These are phyloP conservation scores for Tridacna gigas DNA, from an alignment of 2,888 invertebrate species.

Conservation along the genomic window DNA sequence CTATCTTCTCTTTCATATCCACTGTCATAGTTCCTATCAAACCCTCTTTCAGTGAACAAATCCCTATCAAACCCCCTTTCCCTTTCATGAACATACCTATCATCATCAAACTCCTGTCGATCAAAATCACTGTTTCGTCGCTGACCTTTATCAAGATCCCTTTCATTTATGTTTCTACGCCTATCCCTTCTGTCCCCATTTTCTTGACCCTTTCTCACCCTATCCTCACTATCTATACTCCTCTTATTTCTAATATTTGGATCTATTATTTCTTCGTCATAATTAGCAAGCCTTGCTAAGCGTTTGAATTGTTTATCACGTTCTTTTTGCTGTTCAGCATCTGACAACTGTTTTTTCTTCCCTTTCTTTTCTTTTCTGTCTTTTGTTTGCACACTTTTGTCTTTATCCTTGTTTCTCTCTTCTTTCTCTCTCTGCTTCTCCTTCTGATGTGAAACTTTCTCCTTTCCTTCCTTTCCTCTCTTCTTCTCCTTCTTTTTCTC, in stretches of 20 bases:
- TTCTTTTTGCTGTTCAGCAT: constrained; percentile 38
- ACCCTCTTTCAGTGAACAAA: constrained; percentile 43
- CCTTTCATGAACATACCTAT: neutral
- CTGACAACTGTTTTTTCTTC: constrained; percentile 31
- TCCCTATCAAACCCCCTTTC: constrained; percentile 41
- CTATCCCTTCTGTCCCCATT: constrained; percentile 26
- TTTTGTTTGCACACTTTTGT: constrained; percentile 28
- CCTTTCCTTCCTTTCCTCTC: constrained; percentile 13
- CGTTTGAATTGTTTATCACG: constrained; percentile 53
- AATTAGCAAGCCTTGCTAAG: constrained; percentile 51
- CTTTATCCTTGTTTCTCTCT: constrained; percentile 24
- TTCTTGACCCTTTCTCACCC: constrained; percentile 32
- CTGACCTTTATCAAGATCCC: constrained; percentile 6
- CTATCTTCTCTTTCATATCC: constrained; percentile 35
- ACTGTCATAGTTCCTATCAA: constrained; percentile 50
- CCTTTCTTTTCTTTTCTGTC: constrained; percentile 35
- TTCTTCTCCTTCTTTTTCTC: constrained; percentile 19
- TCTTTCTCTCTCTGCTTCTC: constrained; percentile 40
- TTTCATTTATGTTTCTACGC: constrained; percentile 14
- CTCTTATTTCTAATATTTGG: neutral
- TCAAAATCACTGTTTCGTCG: neutral
- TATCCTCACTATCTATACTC: constrained; percentile 1
- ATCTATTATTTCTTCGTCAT: constrained; percentile 37
- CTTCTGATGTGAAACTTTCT: constrained; percentile 14
- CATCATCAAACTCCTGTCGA: constrained; percentile 18